Percentiles rank a stretch among this genome's conserved stretches.
Evolutionary conservation across 2,797 vertebrate species (phyloP).

Genomic region (Protosalanx chinensis): DNA sequence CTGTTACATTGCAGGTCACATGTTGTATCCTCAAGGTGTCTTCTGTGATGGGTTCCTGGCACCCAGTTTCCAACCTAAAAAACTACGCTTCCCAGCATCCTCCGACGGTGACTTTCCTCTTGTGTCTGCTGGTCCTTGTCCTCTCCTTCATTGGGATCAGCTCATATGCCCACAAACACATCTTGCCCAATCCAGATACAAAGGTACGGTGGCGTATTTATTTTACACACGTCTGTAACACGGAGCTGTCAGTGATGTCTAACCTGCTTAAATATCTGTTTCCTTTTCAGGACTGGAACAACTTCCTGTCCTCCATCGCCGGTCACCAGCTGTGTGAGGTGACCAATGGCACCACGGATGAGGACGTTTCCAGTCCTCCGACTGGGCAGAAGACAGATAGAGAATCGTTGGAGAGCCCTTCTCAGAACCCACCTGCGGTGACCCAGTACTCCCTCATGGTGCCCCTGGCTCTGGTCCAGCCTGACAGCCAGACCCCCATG

Average conservation of each 20-base stretch:
- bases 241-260: background rate
- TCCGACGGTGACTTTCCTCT: conserved; percentile 69
- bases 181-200: conserved; percentile 69
- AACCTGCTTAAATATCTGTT: conserved; percentile 5
- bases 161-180: conserved; percentile 63
- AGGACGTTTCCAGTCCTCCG: conserved; percentile 33
- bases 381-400: conserved; percentile 23
- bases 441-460: conserved; percentile 57
- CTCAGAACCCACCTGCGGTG: conserved; percentile 25
- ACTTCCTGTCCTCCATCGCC: conserved; percentile 66
- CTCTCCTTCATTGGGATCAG: conserved; percentile 67
- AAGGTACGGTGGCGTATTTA: conserved; percentile 51
- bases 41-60: conserved; percentile 66
- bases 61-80: conserved; percentile 64
- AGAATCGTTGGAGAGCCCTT: conserved; percentile 27
- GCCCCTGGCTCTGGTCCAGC: conserved; percentile 50
- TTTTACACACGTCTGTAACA: conserved; percentile 11
- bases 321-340: conserved; percentile 63
- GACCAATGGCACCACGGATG: conserved; percentile 40
- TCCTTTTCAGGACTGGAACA: conserved; percentile 74
- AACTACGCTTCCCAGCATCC: conserved; percentile 64
- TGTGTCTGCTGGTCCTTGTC: conserved; percentile 69
- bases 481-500: conserved; percentile 27
- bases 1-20: background rate
- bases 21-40: conserved; percentile 3